phyloP scores from a whole-genome alignment of 2,113 vertebrate genomes.

The Cairina moschata region DNA sequence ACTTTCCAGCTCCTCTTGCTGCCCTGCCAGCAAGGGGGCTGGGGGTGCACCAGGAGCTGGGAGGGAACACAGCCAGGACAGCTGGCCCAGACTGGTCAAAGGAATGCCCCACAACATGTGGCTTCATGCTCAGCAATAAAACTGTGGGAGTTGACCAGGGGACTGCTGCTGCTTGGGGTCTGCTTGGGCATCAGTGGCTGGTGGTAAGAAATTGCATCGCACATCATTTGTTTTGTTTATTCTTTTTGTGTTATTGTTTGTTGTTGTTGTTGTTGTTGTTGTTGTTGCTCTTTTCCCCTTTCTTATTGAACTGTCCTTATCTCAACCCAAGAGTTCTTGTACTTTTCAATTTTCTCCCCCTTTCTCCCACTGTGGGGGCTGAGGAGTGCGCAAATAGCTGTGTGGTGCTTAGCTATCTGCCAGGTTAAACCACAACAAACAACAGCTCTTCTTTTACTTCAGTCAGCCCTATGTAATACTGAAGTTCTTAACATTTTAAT shows the following conservation, averaged over 20 bases:
- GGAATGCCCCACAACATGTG: no score
- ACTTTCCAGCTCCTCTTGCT: neutral
- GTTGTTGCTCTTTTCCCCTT: neutral
- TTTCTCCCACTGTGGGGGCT: neutral
- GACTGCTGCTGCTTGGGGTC: neutral
- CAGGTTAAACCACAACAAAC: neutral
- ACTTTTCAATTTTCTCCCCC: neutral
- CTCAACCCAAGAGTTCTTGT: neutral
- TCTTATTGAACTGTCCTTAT: neutral
- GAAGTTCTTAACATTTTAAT: neutral
- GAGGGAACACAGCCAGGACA: neutral
- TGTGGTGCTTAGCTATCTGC: neutral
- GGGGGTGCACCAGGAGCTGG: neutral
- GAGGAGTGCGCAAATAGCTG: neutral
- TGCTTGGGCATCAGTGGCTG: neutral
- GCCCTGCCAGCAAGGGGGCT: neutral
- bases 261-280: no score
- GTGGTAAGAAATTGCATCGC: neutral
- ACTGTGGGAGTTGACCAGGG: neutral
- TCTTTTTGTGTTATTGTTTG: neutral
- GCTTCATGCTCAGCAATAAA: no score
- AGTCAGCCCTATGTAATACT: neutral
- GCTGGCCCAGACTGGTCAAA: neutral
- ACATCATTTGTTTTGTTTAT: neutral
- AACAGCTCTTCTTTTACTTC: neutral